Evolutionary conservation across 35 echinoderm and acorn worm species (phyloP).

Genomic region (Apostichopus japonicus): DNA sequence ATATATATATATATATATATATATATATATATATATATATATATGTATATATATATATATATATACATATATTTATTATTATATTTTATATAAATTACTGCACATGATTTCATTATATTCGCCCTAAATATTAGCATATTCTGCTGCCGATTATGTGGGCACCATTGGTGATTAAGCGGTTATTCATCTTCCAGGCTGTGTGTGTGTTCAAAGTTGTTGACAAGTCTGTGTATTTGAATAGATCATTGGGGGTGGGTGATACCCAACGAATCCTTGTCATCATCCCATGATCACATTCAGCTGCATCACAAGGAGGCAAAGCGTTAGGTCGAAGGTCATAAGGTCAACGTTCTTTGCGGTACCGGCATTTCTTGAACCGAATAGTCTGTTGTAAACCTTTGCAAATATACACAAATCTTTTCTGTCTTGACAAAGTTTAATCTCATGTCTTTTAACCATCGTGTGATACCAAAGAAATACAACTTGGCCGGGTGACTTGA

Average conservation of each 20-base stretch:
- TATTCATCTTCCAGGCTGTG: neutral
- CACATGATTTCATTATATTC: neutral
- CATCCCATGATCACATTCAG: constrained; percentile 24
- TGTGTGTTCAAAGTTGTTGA: constrained; percentile 39
- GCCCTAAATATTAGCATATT: neutral
- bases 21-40: no score
- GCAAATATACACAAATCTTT: constrained; percentile 15
- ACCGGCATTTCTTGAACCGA: neutral
- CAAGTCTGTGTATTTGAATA: constrained; percentile 48
- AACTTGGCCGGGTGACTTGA: neutral
- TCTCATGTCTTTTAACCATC: neutral
- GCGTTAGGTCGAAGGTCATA: neutral
- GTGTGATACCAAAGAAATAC: neutral
- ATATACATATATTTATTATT: no score
- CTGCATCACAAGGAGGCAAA: neutral
- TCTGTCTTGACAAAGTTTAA: neutral
- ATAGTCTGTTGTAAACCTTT: neutral
- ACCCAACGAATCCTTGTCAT: constrained; percentile 32
- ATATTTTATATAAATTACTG: neutral
- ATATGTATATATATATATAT: no score
- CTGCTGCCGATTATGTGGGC: neutral
- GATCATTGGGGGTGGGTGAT: constrained; percentile 21
- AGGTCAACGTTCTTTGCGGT: neutral
- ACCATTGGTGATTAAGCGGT: neutral
- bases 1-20: no score